A percentile compares a stretch with the other conserved stretches of the same genome.
These are phyloP conservation scores for Campaea margaritaria DNA, from an alignment of 2,888 invertebrate species.

Conservation along the genomic window DNA sequence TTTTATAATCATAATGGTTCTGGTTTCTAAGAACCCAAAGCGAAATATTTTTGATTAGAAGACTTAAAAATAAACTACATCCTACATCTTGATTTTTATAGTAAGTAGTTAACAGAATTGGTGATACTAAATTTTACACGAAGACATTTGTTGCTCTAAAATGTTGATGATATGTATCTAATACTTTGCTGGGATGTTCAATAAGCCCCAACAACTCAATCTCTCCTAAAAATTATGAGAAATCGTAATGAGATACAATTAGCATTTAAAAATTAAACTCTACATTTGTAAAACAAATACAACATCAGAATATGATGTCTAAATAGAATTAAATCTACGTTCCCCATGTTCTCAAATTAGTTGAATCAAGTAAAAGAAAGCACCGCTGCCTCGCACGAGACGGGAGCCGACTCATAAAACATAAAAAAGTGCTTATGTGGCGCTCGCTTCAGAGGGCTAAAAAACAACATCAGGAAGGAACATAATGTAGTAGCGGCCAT, in stretches of 20 bases:
- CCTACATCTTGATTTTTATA: no score
- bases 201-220: no score
- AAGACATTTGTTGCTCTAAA: no score
- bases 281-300: not conserved
- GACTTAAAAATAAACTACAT: not conserved
- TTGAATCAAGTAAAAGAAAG: conserved; percentile 67
- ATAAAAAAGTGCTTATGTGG: conserved; percentile 84
- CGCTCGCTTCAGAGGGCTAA: conserved; percentile 73
- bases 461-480: conserved; percentile 78
- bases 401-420: conserved; percentile 74
- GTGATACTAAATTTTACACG: no score
- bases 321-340: conserved; percentile 11
- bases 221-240: no score
- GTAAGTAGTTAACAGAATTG: no score
- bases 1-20: conserved; percentile 5
- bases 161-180: no score
- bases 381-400: conserved; percentile 61
- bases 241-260: no score
- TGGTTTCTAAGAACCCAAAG: conserved; percentile 2
- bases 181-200: no score
- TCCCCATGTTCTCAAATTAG: conserved; percentile 68
- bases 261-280: no score
- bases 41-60: not conserved
- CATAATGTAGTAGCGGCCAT: conserved; percentile 82
- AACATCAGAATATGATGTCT: not conserved